Base-by-base conservation (phyloP, 2,888 invertebrate species). In the Leptothorax acervorum region DNA sequence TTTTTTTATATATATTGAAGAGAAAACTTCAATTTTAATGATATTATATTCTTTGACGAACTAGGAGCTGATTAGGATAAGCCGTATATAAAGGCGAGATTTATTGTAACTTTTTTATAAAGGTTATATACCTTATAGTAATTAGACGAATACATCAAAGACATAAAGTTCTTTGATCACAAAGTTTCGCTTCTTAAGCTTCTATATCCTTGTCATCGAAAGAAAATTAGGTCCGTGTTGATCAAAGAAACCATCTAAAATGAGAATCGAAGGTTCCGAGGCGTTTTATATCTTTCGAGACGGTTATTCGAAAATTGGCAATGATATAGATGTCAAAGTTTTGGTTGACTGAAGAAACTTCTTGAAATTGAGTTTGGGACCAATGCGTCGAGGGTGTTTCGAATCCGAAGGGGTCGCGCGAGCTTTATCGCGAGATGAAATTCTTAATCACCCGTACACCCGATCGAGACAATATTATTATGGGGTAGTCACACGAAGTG, bases 231-330 rank as follows among this genome's bases (percentile, higher is more conserved):
- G 3, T 12, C 11, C 11, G 1, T 70, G 3, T 66, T 78, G 68
- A 60, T 71, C 18, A 39, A 79, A 70, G 60, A 18, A 71, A 23
- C n/a, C 3, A 8, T 35, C n/a, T 48, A 79, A 70, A 70, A 60
- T 60, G n/a, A 35, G n/a, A 5, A 45, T 68, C 1, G 42, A 55
- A 71, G n/a, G 11, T 79, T 48, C 9, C 15, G 23, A 0, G n/a
- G 5, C n/a, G 8, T 8, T 31, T 31, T 18, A n/a, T 48, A 62
- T 63, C n/a, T 45, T 70, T 2, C 12, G 42, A 15, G 28, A 2
- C 4, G 31, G n/a, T 78, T 35, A 51, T 35, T 65, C 12, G 6
- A 42, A 48, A 63, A 39, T n/a, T 39, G 3, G 6, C 18, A 12
- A 66, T 42, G 18, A 55, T 55, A 8, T n/a, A 28, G 18, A 0